These are phyloP conservation scores for Chaetogeoica ovagalla DNA, from an alignment of 2,888 invertebrate genomes.

Conservation along the genomic window DNA sequence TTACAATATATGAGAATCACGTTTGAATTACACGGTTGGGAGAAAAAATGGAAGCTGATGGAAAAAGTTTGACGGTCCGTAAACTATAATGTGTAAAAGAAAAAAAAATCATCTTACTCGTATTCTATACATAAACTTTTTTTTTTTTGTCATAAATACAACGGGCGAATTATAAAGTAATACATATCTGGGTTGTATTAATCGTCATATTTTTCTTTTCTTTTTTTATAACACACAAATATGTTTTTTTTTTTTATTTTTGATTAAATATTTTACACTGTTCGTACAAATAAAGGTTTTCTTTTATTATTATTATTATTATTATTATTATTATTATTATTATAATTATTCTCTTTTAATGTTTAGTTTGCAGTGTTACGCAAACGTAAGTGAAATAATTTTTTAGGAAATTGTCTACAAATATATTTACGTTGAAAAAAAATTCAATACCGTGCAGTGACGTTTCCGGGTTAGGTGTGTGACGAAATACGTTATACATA, in stretches of 20 bases:
- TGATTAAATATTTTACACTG: neutral
- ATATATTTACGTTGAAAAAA: too few relatives aligned
- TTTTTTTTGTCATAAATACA: slow-evolving; percentile 19
- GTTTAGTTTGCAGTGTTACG: too few relatives aligned
- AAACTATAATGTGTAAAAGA: slow-evolving; percentile 18
- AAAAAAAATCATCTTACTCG: slow-evolving; percentile 20
- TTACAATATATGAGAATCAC: slow-evolving; percentile 24
- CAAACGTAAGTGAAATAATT: too few relatives aligned
- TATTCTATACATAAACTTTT: slow-evolving; percentile 12
- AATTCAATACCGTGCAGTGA: too few relatives aligned
- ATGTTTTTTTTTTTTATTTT: slow-evolving; percentile 9
- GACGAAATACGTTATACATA: too few relatives aligned
- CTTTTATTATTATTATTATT: too few relatives aligned
- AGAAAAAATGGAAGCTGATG: slow-evolving; percentile 27
- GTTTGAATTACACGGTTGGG: slow-evolving; percentile 15
- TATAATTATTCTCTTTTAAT: too few relatives aligned
- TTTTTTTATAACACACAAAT: neutral
- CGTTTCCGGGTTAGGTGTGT: too few relatives aligned
- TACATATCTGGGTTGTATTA: neutral
- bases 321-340: too few relatives aligned
- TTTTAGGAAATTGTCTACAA: too few relatives aligned
- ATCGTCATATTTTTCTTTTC: neutral
- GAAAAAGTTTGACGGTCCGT: slow-evolving; percentile 31
- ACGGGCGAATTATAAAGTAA: slow-evolving; percentile 14
- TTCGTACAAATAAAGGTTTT: too few relatives aligned